phyloP scores from a whole-genome alignment of 2,797 vertebrate species.

The Hyperoplus immaculatus region DNA sequence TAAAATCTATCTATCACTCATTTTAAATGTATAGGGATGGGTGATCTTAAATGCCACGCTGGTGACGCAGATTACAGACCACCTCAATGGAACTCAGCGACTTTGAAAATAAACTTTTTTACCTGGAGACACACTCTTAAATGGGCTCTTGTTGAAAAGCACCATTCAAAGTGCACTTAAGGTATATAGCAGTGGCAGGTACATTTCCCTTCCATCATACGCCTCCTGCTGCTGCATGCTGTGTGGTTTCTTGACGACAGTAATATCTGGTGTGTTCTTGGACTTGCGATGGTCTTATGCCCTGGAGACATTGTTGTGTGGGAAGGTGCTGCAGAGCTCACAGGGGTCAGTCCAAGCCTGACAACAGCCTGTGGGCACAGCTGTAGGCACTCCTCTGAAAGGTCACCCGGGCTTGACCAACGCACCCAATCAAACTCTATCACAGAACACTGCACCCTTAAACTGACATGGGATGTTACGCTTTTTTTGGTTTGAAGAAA shows the following conservation, averaged over 20 bases:
- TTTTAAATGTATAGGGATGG: too few species aligned
- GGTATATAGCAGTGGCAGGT: slow-evolving; percentile 8
- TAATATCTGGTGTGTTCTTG: slow-evolving; percentile 37
- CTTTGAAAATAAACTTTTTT: slow-evolving; percentile 51
- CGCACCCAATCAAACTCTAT: slow-evolving; percentile 61
- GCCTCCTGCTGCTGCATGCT: slow-evolving; percentile 19
- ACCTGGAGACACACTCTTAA: slow-evolving; percentile 51
- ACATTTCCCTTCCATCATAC: slow-evolving; percentile 16
- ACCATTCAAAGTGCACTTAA: slow-evolving; percentile 2
- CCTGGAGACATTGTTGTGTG: slow-evolving; percentile 58
- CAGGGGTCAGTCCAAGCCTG: slow-evolving; percentile 63
- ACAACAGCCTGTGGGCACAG: slow-evolving; percentile 65
- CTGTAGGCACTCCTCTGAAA: slow-evolving; percentile 74
- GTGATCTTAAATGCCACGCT: background rate
- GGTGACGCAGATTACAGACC: slow-evolving; percentile 7
- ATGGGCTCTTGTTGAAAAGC: slow-evolving; percentile 39
- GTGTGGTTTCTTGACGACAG: slow-evolving; percentile 41
- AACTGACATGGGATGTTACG: slow-evolving; percentile 40
- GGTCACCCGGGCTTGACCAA: slow-evolving; percentile 63
- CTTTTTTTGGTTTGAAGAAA: slow-evolving; percentile 29
- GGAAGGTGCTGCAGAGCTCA: slow-evolving; percentile 48
- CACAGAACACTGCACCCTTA: slow-evolving; percentile 36
- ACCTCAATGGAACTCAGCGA: slow-evolving; percentile 34
- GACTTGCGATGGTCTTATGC: slow-evolving; percentile 61
- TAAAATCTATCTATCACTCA: slow-evolving; percentile 23